Percentiles rank a stretch among this genome's conserved stretches.
phyloP scores from a whole-genome alignment of 2,113 vertebrate species.

The Pseudorectes ferrugineus region DNA sequence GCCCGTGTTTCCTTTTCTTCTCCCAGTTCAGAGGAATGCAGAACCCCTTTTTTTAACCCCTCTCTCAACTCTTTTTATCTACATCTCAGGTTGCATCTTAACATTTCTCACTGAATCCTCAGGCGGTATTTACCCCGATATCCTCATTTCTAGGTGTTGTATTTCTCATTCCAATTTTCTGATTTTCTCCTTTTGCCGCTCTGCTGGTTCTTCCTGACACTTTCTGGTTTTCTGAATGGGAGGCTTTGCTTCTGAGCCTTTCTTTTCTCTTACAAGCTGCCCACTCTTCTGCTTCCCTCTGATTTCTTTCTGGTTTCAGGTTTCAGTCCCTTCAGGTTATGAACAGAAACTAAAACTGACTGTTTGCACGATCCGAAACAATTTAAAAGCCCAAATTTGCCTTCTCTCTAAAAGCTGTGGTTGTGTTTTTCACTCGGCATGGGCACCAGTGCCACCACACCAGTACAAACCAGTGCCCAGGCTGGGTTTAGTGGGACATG shows the following conservation, averaged over 20 bases:
- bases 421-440: fast-evolving
- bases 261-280: not conserved
- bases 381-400: not conserved
- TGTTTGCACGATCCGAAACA: not conserved
- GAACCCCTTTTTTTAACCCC: not conserved
- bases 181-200: not conserved
- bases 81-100: not conserved
- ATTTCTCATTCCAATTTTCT: not conserved
- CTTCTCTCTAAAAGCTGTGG: not conserved
- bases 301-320: slow-evolving; percentile 1
- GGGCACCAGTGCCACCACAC: not conserved
- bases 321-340: not conserved
- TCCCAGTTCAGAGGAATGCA: not conserved
- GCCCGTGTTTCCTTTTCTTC: not conserved
- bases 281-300: not conserved
- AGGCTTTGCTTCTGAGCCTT: not conserved
- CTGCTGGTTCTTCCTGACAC: not conserved
- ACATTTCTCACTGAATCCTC: not conserved
- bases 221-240: not conserved
- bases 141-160: not conserved
- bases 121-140: fast-evolving
- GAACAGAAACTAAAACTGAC: not conserved
- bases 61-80: not conserved
- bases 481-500: not conserved
- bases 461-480: not conserved